These are phyloP conservation scores for Drosophila mayri DNA, from an alignment of 1,140 invertebrate species.

Conservation along the genomic window DNA sequence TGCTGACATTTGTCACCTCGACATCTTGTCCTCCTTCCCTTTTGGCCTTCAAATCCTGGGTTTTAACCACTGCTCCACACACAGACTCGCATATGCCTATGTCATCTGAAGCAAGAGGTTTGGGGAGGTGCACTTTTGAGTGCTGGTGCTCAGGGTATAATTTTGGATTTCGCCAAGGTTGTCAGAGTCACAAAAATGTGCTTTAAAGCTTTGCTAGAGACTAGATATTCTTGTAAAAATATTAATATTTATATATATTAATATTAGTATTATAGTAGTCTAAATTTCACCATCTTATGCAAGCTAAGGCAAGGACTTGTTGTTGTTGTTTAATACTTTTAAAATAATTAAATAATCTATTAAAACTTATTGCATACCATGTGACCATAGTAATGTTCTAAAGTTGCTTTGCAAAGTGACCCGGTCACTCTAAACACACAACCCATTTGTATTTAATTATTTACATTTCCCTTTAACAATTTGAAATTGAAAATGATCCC, in stretches of 20 bases:
- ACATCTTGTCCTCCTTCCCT: constrained; percentile 6
- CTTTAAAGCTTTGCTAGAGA: background rate
- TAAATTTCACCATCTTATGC: no score
- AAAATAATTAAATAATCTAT: no score
- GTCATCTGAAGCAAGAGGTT: background rate
- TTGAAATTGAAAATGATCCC: constrained; percentile 16
- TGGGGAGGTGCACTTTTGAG: background rate
- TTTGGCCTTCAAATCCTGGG: constrained; percentile 11
- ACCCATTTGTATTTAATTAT: background rate
- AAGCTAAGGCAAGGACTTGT: no score
- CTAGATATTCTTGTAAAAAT: background rate
- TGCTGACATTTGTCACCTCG: constrained; percentile 66
- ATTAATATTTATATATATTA: background rate
- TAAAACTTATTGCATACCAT: no score
- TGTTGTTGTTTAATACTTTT: no score
- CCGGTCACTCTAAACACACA: background rate
- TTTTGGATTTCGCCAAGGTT: constrained; percentile 15
- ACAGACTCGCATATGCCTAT: background rate
- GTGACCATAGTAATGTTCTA: no score
- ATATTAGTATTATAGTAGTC: no score
- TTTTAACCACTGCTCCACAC: background rate
- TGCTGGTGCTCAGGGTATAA: constrained; percentile 6
- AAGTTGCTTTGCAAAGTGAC: background rate
- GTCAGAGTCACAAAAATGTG: background rate
- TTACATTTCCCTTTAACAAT: background rate